Base-by-base conservation (phyloP, 2,888 invertebrate species). In the Frankliniella fusca region DNA sequence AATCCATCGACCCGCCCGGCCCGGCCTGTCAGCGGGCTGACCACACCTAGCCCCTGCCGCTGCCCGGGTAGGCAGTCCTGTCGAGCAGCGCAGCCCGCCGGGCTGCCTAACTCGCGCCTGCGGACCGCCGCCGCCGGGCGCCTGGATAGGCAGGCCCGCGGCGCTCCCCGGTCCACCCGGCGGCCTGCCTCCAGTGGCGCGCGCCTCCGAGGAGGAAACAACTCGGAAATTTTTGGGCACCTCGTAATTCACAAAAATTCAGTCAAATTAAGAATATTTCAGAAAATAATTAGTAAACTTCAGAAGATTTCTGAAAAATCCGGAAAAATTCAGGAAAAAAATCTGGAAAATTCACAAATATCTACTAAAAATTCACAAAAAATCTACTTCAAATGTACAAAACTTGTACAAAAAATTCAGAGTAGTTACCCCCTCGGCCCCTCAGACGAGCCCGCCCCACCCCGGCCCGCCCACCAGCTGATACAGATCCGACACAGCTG, bases 401-500 rank as follows among this genome's bases (percentile, higher is more conserved):
- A n/a, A n/a, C n/a, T n/a, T n/a, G n/a, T n/a, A n/a, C n/a, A n/a
- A n/a, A n/a, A n/a, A n/a, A n/a, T n/a, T n/a, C n/a, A n/a, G n/a
- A n/a, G n/a, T n/a, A n/a, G n/a, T n/a, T n/a, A n/a, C n/a, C n/a
- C n/a, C n/a, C n/a, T n/a, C n/a, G n/a, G n/a, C n/a, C n/a, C n/a
- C n/a, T 38, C 38, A 38, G 38, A 38, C 38, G 38, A 38, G 54
- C 54, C 61, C 61, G 61, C 18, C 61, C 15, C 38, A 5, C 3
- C 5, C 38, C 3, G 38, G 54, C 54, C 5, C 70, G 9, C 23
- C 70, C 9, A 23, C 23, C 23, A 70, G 70, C 12, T 12, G 70
- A 76, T 76, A 76, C 70, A 27, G 70, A 76, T 76, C 70, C 27
- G 27, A 76, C 70, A 76, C 70, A 27, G 27, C 70, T 27, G 18